Evolutionary conservation across 1,140 invertebrate genomes (phyloP).

Genomic region (Heliothis subflexa): DNA sequence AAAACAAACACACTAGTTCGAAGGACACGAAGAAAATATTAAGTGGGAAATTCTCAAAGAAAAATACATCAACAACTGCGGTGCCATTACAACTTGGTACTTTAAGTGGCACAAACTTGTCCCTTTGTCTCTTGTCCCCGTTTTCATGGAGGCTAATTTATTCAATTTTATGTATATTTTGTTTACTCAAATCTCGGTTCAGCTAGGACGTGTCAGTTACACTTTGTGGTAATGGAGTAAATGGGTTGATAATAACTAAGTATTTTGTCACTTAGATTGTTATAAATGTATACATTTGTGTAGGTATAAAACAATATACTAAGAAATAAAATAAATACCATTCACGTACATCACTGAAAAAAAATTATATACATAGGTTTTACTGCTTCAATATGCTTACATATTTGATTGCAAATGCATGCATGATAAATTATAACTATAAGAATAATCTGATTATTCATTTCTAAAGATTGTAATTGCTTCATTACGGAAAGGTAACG

Average conservation of each 20-base stretch:
- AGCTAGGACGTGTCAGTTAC: neutral
- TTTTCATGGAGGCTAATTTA: conserved; percentile 33
- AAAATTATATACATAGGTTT: too few relatives aligned
- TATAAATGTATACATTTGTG: too few relatives aligned
- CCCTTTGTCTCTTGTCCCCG: conserved; percentile 29
- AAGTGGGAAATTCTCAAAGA: conserved; percentile 15
- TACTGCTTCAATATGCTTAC: too few relatives aligned
- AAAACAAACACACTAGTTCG: conserved; percentile 9
- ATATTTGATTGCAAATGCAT: too few relatives aligned
- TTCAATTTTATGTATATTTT: conserved; percentile 37
- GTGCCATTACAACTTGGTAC: conserved; percentile 23
- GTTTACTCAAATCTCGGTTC: conserved; percentile 23
- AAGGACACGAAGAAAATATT: conserved; percentile 16
- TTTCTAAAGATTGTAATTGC: too few relatives aligned
- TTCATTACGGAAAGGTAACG: too few relatives aligned
- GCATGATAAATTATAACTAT: too few relatives aligned
- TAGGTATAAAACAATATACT: neutral
- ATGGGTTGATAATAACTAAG: neutral
- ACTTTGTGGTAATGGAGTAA: neutral
- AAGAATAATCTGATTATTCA: too few relatives aligned
- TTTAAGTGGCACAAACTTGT: conserved; percentile 20
- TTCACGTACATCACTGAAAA: too few relatives aligned
- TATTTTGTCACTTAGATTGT: too few relatives aligned
- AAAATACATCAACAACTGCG: conserved; percentile 34
- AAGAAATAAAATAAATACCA: too few relatives aligned